Percentiles rank a stretch among this genome's conserved stretches.
phyloP scores from a whole-genome alignment of 92 coral and sea anemone genomes.

The Meandrina meandrites region DNA sequence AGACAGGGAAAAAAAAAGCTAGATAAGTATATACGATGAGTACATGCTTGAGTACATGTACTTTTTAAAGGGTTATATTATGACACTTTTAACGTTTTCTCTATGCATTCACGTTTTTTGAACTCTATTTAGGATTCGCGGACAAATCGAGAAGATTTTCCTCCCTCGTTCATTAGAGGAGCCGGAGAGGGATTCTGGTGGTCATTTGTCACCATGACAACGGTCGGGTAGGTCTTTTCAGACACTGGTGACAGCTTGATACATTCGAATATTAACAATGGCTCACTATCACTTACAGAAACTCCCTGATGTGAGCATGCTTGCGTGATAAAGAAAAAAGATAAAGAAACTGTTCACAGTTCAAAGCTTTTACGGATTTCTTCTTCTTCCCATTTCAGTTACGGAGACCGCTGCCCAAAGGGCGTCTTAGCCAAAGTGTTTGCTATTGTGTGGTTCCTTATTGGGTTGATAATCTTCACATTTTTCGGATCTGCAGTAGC shows the following conservation, averaged over 20 bases:
- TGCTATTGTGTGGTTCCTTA: conserved; percentile 23
- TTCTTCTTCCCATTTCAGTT: not conserved
- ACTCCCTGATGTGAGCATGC: too few species aligned
- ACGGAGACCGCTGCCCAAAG: conserved; percentile 34
- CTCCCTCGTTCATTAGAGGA: conserved; percentile 17
- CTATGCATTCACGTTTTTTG: not conserved
- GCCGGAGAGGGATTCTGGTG: conserved; percentile 32
- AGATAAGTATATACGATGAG: too few species aligned
- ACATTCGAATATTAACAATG: too few species aligned
- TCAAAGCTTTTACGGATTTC: not conserved
- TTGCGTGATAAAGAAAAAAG: not conserved
- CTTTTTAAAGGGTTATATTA: too few species aligned
- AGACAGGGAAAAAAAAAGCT: too few species aligned
- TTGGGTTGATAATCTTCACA: conserved; percentile 18
- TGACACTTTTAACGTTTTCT: too few species aligned
- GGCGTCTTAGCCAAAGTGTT: conserved; percentile 4
- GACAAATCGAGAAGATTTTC: conserved; percentile 6
- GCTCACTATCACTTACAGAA: too few species aligned
- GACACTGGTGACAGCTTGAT: not conserved
- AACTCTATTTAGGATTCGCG: not conserved
- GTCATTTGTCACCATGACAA: conserved; percentile 36
- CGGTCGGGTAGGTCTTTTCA: conserved; percentile 12
- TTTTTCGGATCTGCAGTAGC: conserved; percentile 12
- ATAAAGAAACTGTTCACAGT: not conserved
- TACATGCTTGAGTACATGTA: too few species aligned